A percentile compares a stretch with the other conserved stretches of the same genome.
Evolutionary conservation across 2,888 invertebrate genomes (phyloP).

Genomic region (Patella ulyssiponensis): DNA sequence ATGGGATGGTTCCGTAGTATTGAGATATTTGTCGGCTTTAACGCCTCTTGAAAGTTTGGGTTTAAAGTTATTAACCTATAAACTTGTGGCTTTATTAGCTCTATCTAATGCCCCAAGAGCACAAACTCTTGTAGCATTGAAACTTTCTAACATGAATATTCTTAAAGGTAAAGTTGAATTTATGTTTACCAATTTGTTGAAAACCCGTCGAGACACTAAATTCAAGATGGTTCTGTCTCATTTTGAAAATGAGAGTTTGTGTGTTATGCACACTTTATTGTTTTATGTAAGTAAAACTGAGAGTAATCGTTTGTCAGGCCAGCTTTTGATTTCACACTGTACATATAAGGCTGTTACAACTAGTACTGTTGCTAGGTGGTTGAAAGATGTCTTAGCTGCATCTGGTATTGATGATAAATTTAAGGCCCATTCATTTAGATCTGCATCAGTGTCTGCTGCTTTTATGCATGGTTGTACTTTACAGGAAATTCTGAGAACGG

Average conservation of each 20-base stretch:
- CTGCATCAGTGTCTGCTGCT: constrained; percentile 8
- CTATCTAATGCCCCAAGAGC: constrained; percentile 32
- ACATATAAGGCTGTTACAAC: background rate
- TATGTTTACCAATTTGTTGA: constrained; percentile 32
- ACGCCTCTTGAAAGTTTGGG: constrained; percentile 26
- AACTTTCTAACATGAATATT: constrained; percentile 26
- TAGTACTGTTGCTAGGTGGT: background rate
- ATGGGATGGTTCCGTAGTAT: constrained; percentile 35
- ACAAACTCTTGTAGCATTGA: constrained; percentile 27
- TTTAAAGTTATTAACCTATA: constrained; percentile 31
- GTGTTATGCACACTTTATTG: constrained; percentile 22
- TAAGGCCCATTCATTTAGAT: constrained; percentile 28
- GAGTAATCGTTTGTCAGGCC: background rate
- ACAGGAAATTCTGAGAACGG: background rate
- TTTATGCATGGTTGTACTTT: background rate
- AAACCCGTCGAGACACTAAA: constrained; percentile 22
- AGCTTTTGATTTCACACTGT: background rate
- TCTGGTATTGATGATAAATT: constrained; percentile 24
- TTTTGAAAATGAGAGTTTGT: constrained; percentile 21
- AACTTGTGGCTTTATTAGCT: constrained; percentile 28
- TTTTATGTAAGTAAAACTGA: background rate
- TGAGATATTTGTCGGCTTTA: constrained; percentile 25
- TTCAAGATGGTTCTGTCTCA: constrained; percentile 4
- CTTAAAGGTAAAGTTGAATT: constrained; percentile 23
- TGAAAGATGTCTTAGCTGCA: background rate